Evolutionary conservation across 2,797 vertebrate genomes (phyloP), one percentile per base, ranked within the genome.

Genomic region (Cryptoprocta ferox): DNA sequence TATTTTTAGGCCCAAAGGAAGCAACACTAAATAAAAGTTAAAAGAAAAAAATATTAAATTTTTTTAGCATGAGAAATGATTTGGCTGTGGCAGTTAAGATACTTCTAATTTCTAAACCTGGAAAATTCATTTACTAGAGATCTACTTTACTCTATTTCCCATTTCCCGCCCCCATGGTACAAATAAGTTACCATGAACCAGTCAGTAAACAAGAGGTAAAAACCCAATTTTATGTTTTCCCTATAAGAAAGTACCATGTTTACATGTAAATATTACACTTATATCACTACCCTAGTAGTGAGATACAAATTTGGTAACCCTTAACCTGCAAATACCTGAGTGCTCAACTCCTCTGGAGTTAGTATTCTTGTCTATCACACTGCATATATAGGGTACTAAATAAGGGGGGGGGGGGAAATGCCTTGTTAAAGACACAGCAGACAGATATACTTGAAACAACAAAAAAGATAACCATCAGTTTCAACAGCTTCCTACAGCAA

Each of bases 141-240:
- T 89, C 79, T 73, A 83, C 66, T 97, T 92, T 78, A 97, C 28
- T 97, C 79, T 89, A 95, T 82, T 97, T 97, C 28, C 71, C 59
- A 11, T 6, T 42, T 26, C 42, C 37, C 65, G 14, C 3, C 39
- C 56, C 92, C 50, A 0, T 16, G 35, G 30, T 82, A 65, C 85
- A 76, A 97, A 94, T 95, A 89, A 89, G 94, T 87, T 80, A 30
- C 73, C 65, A 82, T 45, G 83, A 97, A 96, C 0, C 1, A 93
- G 56, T 15, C 16, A 91, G 78, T 75, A 89, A 93, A 97, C 78
- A 97, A 66, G 26, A 1, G 42, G n/a, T 11, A 91, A 93, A 39
- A 85, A 92, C 5, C 63, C 2, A 53, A 89, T 48, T 89, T 80
- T 66, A 21, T 66, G 4, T 85, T 83, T 91, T 92, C 35, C 85